phyloP scores from a whole-genome alignment of 2,113 vertebrate species.

The Charina bottae region DNA sequence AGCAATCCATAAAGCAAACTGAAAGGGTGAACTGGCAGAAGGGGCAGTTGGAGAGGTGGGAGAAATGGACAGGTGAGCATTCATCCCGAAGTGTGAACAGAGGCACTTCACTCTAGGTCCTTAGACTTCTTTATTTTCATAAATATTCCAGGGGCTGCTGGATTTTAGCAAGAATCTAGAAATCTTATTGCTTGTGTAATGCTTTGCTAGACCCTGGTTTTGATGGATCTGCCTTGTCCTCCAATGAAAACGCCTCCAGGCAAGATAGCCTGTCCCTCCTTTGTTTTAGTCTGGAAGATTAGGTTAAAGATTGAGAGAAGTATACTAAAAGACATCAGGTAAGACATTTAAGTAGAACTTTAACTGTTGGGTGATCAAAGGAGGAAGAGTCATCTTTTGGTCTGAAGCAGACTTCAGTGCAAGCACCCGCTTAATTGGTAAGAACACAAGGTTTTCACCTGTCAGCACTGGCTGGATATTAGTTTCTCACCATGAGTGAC shows the following conservation, averaged over 20 bases:
- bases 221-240: neutral
- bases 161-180: no score
- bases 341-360: conserved; percentile 1
- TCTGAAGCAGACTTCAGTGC: neutral
- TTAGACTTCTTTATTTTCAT: no score
- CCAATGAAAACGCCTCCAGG: neutral
- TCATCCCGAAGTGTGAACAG: neutral
- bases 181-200: no score
- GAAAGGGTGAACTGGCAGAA: neutral
- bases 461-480: conserved; percentile 59
- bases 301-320: neutral
- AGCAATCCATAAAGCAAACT: neutral
- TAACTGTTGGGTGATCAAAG: conserved; percentile 24
- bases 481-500: conserved; percentile 57
- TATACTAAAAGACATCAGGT: neutral
- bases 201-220: no score
- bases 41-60: neutral
- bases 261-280: neutral
- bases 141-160: no score
- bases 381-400: conserved; percentile 5
- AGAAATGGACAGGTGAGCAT: neutral
- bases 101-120: neutral
- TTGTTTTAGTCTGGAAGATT: neutral
- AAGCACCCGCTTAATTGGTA: conserved; percentile 13
- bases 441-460: conserved; percentile 64